These are phyloP conservation scores for Ptilodon capucinus DNA, from an alignment of 2,888 invertebrate species.

Conservation along the genomic window DNA sequence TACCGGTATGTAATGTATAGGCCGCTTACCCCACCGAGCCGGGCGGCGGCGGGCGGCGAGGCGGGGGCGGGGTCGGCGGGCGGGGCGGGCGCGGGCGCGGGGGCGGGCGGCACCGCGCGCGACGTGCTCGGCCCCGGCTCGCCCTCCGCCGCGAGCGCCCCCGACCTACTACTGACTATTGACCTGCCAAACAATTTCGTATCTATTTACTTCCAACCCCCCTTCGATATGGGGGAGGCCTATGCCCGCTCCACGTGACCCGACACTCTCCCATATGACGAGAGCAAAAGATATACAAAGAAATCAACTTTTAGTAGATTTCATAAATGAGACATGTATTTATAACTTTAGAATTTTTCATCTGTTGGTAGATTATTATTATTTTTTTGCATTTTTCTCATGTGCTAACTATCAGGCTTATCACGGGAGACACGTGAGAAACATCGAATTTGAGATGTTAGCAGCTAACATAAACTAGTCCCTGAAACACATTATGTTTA, in stretches of 20 bases:
- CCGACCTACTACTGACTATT: conserved; percentile 9
- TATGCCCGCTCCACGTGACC: neutral
- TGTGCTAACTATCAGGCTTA: too few relatives aligned
- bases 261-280: too few relatives aligned
- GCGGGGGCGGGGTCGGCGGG: conserved; percentile 12
- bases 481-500: too few relatives aligned
- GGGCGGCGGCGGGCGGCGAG: conserved; percentile 9
- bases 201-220: neutral
- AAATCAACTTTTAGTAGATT: too few relatives aligned
- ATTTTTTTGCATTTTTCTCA: too few relatives aligned
- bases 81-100: conserved; percentile 11
- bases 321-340: too few relatives aligned
- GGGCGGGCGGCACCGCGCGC: conserved; percentile 13
- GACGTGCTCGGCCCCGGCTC: conserved; percentile 35
- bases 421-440: too few relatives aligned
- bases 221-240: neutral
- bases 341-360: too few relatives aligned
- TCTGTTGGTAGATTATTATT: too few relatives aligned
- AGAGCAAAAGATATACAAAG: too few relatives aligned
- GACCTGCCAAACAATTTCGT: conserved; percentile 2
- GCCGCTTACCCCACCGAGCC: conserved; percentile 31
- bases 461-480: too few relatives aligned
- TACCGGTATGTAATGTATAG: neutral
- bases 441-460: too few relatives aligned
- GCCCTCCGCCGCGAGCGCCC: conserved; percentile 20